Base-by-base conservation (phyloP, 2,888 invertebrate genomes). In the Drosophila paramelanica region DNA sequence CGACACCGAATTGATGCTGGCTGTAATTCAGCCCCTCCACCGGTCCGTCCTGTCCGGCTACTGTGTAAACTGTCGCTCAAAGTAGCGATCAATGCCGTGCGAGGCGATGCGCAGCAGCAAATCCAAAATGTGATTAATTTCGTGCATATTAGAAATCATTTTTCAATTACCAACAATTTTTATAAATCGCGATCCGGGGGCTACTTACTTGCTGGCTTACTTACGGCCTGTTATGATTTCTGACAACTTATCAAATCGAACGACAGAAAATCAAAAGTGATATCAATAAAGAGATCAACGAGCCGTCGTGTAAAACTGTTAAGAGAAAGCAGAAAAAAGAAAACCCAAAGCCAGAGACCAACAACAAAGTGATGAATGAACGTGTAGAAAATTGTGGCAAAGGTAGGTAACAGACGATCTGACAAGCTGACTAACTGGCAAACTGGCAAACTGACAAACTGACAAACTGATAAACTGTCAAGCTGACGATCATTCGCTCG, bases 71-170 rank as follows among this genome's bases (percentile, higher is more conserved):
- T 83, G 83, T 83, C 83, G 79, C 87, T 83, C 83, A 84, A 83
- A 81, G 81, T 77, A 76, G 79, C 82, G 82, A 82, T 82, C 86
- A 86, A 68, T 56, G 73, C 62, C 57, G 61, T 20, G 20, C 42
- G 47, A 58, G 50, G 51, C 56, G 58, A 56, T 39, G 49, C 41
- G 52, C 61, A 64, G 57, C 46, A 67, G 61, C 61, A 79, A 84
- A 86, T 83, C 87, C 83, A 81, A 84, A 84, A 88, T 81, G 89
- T 88, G 87, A 88, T 89, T 89, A 88, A 88, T 88, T 89, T 89
- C 79, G 78, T 88, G 88, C 76, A 85, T 83, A 88, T 88, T 89
- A 85, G 86, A 89, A 85, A 88, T 88, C 85, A 89, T 88, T 88
- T 89, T 89, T 89, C 89, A 88, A 88, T 89, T 89, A 87, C 80